These are phyloP conservation scores for Nebria ingens DNA, from an alignment of 1,140 invertebrate genomes.

Conservation along the genomic window DNA sequence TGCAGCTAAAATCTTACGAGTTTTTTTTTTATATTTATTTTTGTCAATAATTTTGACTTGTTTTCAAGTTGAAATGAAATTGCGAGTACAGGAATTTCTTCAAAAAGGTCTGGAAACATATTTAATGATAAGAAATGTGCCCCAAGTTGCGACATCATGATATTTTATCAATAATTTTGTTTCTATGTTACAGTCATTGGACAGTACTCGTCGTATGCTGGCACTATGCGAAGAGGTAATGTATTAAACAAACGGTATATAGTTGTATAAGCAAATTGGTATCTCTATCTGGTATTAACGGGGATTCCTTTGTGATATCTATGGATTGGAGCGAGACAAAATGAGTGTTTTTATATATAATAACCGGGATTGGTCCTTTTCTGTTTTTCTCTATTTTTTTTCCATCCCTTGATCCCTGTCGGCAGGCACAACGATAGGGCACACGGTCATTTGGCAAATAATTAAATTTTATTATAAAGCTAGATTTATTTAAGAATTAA, in stretches of 20 bases:
- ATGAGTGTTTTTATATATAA: conserved; percentile 9
- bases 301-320: conserved; percentile 8
- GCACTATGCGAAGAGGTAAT: conserved; percentile 91
- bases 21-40: too few relatives aligned
- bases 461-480: too few relatives aligned
- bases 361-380: background rate
- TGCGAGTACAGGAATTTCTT: too few relatives aligned
- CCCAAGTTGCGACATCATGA: too few relatives aligned
- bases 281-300: background rate
- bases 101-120: too few relatives aligned
- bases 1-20: too few relatives aligned
- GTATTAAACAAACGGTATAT: background rate
- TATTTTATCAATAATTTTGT: too few relatives aligned
- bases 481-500: too few relatives aligned
- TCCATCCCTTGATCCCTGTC: background rate
- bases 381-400: background rate
- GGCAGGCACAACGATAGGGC: conserved; percentile 1
- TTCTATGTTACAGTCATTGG: conserved; percentile 75
- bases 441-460: too few relatives aligned
- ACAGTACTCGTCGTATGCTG: conserved; percentile 94
- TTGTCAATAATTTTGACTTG: too few relatives aligned
- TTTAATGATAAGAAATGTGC: too few relatives aligned
- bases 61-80: too few relatives aligned
- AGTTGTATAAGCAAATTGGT: conserved; percentile 8
- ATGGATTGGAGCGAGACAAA: conserved; percentile 6